Evolutionary conservation across 2,888 invertebrate species (phyloP), one percentile per base, ranked within the genome.

Genomic region (Latheticus oryzae): DNA sequence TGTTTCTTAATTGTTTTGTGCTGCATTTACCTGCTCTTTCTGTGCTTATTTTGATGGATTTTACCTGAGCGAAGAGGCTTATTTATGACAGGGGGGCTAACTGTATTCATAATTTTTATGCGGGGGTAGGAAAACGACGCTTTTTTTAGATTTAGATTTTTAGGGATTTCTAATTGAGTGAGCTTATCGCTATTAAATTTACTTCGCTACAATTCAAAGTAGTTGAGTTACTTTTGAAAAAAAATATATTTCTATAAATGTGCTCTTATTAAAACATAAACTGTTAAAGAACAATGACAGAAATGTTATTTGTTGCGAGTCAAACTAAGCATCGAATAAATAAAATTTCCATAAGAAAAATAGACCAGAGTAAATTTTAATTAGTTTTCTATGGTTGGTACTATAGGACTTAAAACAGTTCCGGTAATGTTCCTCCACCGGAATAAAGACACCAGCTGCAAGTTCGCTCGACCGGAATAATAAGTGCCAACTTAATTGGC

Each of bases 401-500:
- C 26, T 43, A 17, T 28, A 16, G 9, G 28, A 9, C 43, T 43
- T 43, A 43, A 43, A 45, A 32, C 24, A 19, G 42, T 24, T 26
- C 24, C 24, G 8, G 16, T 42, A 42, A 42, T 42, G 45, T 17
- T 45, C 21, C 45, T 45, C 45, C 5, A 37, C 17, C 15, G 26
- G 26, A 54, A 54, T 33, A 50, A 61, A 62, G 62, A 61, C 63
- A 65, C 61, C 68, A 65, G 66, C 66, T 65, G 66, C 61, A 57
- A 50, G 59, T 56, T 58, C 60, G 61, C 64, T 61, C 61, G 51
- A 57, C 45, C 60, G 58, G 70, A 68, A 70, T 68, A 69, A 67
- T 68, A 68, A 68, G 65, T 65, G 63, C 64, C 66, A 65, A 63
- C 65, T 67, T 68, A 70, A 70, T 70, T 70, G 67, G 67, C 65